Base-by-base conservation (phyloP, 2,888 invertebrate species). In the Polymixis flavicincta region DNA sequence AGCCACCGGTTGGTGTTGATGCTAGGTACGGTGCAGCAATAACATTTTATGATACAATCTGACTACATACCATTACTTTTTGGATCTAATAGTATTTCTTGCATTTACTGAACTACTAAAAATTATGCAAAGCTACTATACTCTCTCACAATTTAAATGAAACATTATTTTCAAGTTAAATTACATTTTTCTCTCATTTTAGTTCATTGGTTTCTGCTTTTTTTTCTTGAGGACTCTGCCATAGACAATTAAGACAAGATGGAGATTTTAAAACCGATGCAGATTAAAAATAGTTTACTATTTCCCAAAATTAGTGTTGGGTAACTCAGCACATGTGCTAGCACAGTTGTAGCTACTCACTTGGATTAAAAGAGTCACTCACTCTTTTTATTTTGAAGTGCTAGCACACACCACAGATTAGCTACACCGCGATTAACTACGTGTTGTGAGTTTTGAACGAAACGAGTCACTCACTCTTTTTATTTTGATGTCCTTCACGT, bases 1-100 rank as follows among this genome's bases (percentile, higher is more conserved):
- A 91, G 90, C 93, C 92, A 94, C 95, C 94, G 95, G 94, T 94
- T 90, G 88, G 84, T 88, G 93, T 93, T 90, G 90, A 85, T 88
- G 80, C 80, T 74, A 81, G 63, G 45, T 37, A 66, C 37, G 1
- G n/a, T 66, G 52, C 82, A 89, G 84, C 83, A 85, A 89, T 88
- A 90, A 87, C 86, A 88, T 87, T 85, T 84, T 83, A 77, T 78
- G 83, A 80, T 73, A 73, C 84, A 80, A 84, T 87, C 78, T 87
- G 78, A 85, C 78, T 86, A 92, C 93, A 89, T 92, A 94, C 94
- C 93, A 94, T 93, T 90, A 93, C 93, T 93, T 91, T 92, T 85
- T 85, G 73, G 81, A 84, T 86, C 74, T 85, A 84, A 72, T 79
- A 84, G 72, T 85, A 84, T 75, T 82, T 82, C 68, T 83, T 80